These are phyloP conservation scores for Stenopsyche tienmushanensis DNA, from an alignment of 1,140 invertebrate genomes.

Conservation along the genomic window DNA sequence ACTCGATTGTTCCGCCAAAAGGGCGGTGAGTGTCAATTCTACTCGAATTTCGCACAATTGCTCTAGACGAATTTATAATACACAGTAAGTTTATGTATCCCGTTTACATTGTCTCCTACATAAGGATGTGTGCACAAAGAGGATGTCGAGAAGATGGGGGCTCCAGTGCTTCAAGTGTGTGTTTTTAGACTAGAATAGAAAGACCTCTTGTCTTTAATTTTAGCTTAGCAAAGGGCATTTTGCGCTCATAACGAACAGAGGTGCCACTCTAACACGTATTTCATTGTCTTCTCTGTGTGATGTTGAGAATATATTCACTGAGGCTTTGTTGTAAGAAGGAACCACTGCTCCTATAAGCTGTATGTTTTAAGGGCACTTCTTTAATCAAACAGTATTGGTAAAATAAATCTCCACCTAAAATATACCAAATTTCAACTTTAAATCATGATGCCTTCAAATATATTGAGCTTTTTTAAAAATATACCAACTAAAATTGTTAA, in stretches of 20 bases:
- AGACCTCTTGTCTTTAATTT: slow-evolving; percentile 29
- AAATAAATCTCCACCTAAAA: no score
- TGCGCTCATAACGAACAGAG: slow-evolving; percentile 11
- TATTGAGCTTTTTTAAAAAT: no score
- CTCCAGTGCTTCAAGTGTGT: neutral
- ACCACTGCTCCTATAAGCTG: neutral
- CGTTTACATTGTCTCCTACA: neutral
- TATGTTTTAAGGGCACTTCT: no score
- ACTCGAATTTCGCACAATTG: slow-evolving; percentile 32
- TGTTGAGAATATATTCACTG: no score
- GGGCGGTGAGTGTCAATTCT: slow-evolving; percentile 32
- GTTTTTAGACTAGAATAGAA: slow-evolving; percentile 26
- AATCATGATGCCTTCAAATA: no score
- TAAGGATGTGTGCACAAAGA: neutral
- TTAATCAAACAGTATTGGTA: no score
- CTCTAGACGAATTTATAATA: neutral
- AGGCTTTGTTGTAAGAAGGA: neutral
- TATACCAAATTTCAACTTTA: no score
- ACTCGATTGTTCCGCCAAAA: slow-evolving; percentile 29
- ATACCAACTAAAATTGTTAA: no score
- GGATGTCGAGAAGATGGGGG: neutral
- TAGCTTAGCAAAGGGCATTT: slow-evolving; percentile 35
- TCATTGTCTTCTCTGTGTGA: neutral
- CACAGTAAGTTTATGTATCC: neutral
- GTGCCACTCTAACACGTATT: slow-evolving; percentile 33